Conservation (phyloP, 1,140 invertebrate genomes). For the Polypedilum vanderplanki region DNA sequence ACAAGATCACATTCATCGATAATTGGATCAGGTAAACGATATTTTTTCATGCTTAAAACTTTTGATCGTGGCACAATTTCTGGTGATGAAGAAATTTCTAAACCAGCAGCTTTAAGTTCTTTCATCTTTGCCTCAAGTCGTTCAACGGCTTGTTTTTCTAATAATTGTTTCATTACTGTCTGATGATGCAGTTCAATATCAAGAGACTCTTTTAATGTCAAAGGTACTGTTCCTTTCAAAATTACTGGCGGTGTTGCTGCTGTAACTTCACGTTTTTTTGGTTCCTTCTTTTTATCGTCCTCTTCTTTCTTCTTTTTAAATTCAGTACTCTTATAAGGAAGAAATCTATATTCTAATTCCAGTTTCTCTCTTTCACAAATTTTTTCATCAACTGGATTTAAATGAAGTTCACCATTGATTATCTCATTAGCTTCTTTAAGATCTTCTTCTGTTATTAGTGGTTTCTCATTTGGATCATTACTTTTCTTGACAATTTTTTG, state of each 20-base stretch:
- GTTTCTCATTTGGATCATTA: constrained; percentile 36
- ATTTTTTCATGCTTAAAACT: not conserved
- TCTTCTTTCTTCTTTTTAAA: constrained; percentile 53
- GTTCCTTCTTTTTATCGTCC: constrained; percentile 20
- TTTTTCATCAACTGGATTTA: constrained; percentile 31
- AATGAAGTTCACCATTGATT: constrained; percentile 31
- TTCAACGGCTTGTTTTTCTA: constrained; percentile 39
- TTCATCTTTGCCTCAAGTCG: constrained; percentile 34
- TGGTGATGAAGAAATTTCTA: constrained; percentile 35
- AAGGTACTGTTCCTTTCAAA: constrained; percentile 37
- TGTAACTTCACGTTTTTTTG: constrained; percentile 59
- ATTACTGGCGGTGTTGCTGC: constrained; percentile 56
- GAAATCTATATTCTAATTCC: constrained; percentile 47
- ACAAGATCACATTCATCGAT: not conserved
- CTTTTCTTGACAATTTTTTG: constrained; percentile 49
- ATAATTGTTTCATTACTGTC: constrained; percentile 1
- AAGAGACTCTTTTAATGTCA: constrained; percentile 40
- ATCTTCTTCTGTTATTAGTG: constrained; percentile 55
- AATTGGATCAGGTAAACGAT: not conserved
- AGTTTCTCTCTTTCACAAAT: constrained; percentile 33
- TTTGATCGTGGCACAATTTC: constrained; percentile 30
- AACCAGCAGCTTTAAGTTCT: constrained; percentile 33
- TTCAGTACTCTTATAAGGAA: constrained; percentile 58
- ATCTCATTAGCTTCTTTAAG: constrained; percentile 50
- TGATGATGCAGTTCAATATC: constrained; percentile 35